These are phyloP conservation scores for Drosophila bipectinata DNA, from an alignment of 1,140 invertebrate genomes.

Conservation along the genomic window DNA sequence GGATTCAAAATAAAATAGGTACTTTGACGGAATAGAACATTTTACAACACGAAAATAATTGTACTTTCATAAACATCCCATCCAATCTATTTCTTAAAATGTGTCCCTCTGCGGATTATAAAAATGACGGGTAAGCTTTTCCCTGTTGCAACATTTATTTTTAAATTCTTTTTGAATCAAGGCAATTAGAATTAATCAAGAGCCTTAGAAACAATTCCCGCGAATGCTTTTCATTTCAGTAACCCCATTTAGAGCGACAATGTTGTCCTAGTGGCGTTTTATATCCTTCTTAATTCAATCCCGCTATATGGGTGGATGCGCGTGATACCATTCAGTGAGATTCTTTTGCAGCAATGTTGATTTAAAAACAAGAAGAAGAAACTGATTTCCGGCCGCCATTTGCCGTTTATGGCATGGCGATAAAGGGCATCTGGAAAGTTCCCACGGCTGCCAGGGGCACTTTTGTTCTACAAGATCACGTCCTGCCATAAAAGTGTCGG, in stretches of 20 bases:
- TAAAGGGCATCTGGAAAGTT: constrained; percentile 54
- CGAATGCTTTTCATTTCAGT: neutral
- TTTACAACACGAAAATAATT: too few species aligned
- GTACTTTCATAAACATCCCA: too few species aligned
- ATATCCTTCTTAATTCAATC: constrained; percentile 56
- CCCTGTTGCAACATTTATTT: too few species aligned
- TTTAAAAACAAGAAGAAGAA: constrained; percentile 4
- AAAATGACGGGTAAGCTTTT: too few species aligned
- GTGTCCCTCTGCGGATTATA: too few species aligned
- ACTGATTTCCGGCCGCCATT: constrained; percentile 65
- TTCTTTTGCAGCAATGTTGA: constrained; percentile 7
- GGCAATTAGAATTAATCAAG: too few species aligned
- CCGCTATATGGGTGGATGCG: constrained; percentile 36
- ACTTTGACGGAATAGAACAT: too few species aligned
- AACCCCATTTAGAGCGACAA: constrained; percentile 47
- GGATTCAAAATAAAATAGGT: too few species aligned
- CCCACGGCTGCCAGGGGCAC: constrained; percentile 26
- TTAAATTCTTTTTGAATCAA: too few species aligned
- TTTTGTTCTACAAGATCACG: constrained; percentile 63
- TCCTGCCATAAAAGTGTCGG: constrained; percentile 56
- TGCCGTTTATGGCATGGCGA: constrained; percentile 47
- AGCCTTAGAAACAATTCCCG: neutral
- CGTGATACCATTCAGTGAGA: constrained; percentile 53
- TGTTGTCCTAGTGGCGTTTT: constrained; percentile 58
- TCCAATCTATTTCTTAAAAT: too few species aligned